These are phyloP conservation scores for Lagorchestes hirsutus DNA, from an alignment of 2,797 vertebrate genomes.

Conservation along the genomic window DNA sequence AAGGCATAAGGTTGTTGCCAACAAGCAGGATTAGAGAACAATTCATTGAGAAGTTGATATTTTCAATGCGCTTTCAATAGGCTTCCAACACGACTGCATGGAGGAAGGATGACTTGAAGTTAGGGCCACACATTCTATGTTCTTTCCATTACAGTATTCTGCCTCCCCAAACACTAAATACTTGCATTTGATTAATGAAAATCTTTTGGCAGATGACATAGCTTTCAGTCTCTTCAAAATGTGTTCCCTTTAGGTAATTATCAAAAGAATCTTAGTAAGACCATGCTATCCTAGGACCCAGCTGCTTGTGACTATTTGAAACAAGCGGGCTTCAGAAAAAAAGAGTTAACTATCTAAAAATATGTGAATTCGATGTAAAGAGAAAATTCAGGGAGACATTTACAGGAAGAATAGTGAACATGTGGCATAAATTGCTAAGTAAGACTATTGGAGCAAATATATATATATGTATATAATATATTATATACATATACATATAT, in stretches of 20 bases:
- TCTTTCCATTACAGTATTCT: too few relatives aligned
- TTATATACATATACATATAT: too few relatives aligned
- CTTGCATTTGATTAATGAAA: not conserved
- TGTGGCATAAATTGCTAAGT: slow-evolving; percentile 50
- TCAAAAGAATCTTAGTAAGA: not conserved
- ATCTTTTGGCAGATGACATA: not conserved
- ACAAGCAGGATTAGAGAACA: too few relatives aligned
- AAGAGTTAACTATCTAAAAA: not conserved
- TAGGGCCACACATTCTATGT: too few relatives aligned
- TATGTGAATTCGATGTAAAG: slow-evolving; percentile 36
- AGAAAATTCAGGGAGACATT: slow-evolving; percentile 46
- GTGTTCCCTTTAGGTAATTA: not conserved
- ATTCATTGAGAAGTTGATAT: too few relatives aligned
- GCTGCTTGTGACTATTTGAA: not conserved
- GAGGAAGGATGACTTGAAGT: too few relatives aligned
- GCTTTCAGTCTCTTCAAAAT: slow-evolving; percentile 28
- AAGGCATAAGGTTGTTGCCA: too few relatives aligned
- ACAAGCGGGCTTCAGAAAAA: not conserved
- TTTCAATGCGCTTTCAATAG: too few relatives aligned
- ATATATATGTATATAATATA: not conserved
- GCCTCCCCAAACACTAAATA: too few relatives aligned
- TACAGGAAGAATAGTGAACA: slow-evolving; percentile 54
- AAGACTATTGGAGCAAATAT: slow-evolving; percentile 45
- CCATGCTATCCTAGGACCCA: not conserved
- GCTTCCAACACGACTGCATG: too few relatives aligned